Evolutionary conservation across 2,797 vertebrate genomes (phyloP).

Genomic region (Setipinna tenuifilis): DNA sequence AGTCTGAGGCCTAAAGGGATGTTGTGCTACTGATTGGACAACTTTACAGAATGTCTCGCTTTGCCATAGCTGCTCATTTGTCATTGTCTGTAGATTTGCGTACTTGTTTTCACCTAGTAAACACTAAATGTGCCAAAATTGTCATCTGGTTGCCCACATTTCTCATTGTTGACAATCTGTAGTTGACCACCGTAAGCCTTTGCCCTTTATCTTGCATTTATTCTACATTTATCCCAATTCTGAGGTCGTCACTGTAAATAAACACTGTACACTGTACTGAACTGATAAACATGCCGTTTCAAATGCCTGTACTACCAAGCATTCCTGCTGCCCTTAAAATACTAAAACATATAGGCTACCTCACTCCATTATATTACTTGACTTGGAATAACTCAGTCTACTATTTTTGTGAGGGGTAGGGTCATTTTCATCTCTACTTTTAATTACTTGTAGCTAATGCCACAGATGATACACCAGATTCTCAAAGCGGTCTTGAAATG

Average conservation of each 20-base stretch:
- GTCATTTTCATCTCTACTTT: neutral
- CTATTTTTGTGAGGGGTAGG: neutral
- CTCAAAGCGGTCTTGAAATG: neutral
- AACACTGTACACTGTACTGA: neutral
- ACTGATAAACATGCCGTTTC: neutral
- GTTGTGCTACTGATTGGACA: neutral
- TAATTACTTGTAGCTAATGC: neutral
- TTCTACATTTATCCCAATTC: neutral
- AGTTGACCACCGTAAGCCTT: neutral
- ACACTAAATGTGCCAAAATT: neutral
- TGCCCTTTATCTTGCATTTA: neutral
- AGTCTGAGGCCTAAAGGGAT: constrained; percentile 52
- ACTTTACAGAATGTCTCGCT: neutral
- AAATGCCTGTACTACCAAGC: neutral
- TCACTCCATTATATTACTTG: no score
- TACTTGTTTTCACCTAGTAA: neutral
- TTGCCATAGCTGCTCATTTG: neutral
- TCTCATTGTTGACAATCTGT: neutral
- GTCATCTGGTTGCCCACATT: neutral
- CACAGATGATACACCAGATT: neutral
- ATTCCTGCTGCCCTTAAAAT: neutral
- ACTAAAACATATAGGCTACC: neutral
- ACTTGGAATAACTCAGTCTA: neutral
- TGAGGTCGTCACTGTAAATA: neutral
- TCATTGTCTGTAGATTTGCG: neutral